phyloP scores from a whole-genome alignment of 2,797 vertebrate species.

The Iguana delicatissima region DNA sequence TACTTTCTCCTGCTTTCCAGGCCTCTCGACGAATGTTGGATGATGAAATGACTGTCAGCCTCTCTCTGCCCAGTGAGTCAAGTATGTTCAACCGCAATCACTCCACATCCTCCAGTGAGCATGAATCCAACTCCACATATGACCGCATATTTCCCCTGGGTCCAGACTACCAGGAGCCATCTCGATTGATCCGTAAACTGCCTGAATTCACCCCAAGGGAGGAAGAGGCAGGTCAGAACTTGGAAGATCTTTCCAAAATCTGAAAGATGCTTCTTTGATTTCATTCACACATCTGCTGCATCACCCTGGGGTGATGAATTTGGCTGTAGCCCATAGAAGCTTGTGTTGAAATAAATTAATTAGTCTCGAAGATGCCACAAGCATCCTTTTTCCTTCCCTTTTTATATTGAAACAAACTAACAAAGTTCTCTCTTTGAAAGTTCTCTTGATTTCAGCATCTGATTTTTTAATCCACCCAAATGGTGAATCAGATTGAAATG shows the following conservation, averaged over 20 bases:
- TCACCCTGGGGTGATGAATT: not conserved
- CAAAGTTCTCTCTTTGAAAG: not conserved
- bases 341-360: no score
- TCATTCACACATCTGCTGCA: not conserved
- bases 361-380: no score
- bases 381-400: no score
- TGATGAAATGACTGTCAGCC: slow-evolving; percentile 96
- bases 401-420: no score
- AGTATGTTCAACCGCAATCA: slow-evolving; percentile 91
- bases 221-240: slow-evolving; percentile 87
- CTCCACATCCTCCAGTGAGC: slow-evolving; percentile 88
- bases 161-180: slow-evolving; percentile 97
- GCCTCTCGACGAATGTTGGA: slow-evolving; percentile 95
- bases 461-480: not conserved
- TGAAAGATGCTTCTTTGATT: not conserved
- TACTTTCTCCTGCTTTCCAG: slow-evolving; percentile 76
- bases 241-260: no score
- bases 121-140: slow-evolving; percentile 93
- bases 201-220: slow-evolving; percentile 88
- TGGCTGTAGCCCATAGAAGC: no score
- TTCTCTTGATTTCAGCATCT: not conserved
- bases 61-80: slow-evolving; percentile 96
- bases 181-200: slow-evolving; percentile 91
- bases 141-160: slow-evolving; percentile 96
- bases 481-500: not conserved